These are phyloP conservation scores for Volucella bombylans DNA, from an alignment of 2,888 invertebrate species.

Conservation along the genomic window DNA sequence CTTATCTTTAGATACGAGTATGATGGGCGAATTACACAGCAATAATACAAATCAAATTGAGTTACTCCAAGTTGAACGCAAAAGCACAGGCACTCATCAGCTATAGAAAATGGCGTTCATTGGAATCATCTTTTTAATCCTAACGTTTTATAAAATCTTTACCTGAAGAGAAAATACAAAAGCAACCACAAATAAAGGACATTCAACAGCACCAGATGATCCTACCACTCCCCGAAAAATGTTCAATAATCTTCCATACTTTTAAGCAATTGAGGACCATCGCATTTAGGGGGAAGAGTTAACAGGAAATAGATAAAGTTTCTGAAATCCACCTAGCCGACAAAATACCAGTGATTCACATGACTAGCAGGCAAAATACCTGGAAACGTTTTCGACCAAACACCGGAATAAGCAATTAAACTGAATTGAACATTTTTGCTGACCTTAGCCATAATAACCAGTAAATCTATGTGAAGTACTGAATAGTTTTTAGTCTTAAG, in stretches of 20 bases:
- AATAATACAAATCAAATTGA: slow-evolving; percentile 26
- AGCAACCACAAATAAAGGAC: slow-evolving; percentile 17
- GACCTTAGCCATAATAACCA: no score
- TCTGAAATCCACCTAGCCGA: not conserved
- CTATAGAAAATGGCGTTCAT: not conserved
- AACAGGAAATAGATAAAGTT: slow-evolving; percentile 16
- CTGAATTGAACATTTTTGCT: no score
- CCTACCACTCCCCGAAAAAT: slow-evolving; percentile 10
- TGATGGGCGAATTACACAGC: slow-evolving; percentile 10
- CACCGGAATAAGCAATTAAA: no score
- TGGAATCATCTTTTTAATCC: no score
- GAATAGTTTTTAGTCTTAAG: no score
- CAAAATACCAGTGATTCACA: not conserved
- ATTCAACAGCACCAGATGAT: slow-evolving; percentile 11
- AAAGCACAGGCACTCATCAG: not conserved
- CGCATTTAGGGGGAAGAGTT: not conserved
- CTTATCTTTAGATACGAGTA: slow-evolving; percentile 27
- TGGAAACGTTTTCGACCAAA: no score
- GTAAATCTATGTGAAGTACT: no score
- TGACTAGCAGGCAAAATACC: no score
- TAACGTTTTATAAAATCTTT: no score
- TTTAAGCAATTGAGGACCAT: slow-evolving; percentile 5
- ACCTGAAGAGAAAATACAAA: not conserved
- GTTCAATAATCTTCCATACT: slow-evolving; percentile 10
- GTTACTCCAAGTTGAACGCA: slow-evolving; percentile 1